Conservation (phyloP, 2,888 invertebrate genomes). For the Nephrotoma flavescens region DNA sequence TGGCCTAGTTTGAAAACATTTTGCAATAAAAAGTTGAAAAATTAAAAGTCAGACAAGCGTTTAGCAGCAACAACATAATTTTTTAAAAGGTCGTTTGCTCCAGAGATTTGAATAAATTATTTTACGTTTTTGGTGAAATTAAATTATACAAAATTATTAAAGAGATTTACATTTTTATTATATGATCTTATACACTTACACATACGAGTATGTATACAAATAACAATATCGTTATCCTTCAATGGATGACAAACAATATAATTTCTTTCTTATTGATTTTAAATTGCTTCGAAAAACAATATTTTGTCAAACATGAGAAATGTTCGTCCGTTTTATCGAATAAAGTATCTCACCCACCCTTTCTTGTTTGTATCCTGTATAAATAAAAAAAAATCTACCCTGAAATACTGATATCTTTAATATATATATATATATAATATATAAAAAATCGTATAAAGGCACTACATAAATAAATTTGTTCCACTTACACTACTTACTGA, state of each 20-base stretch:
- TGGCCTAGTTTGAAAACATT: background rate
- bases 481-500: slow-evolving; percentile 2
- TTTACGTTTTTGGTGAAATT: background rate
- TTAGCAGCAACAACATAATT: background rate
- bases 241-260: background rate
- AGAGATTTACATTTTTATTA: background rate
- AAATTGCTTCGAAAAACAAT: background rate
- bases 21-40: background rate
- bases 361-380: background rate
- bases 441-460: background rate
- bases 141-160: background rate
- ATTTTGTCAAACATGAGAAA: background rate
- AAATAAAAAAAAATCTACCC: background rate
- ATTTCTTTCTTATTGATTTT: slow-evolving; percentile 2
- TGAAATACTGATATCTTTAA: background rate
- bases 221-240: background rate
- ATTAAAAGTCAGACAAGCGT: background rate
- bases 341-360: background rate
- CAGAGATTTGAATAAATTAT: background rate
- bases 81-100: background rate
- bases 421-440: no score
- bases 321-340: background rate
- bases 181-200: background rate
- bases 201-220: background rate
- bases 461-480: slow-evolving; percentile 4